Base-by-base conservation (phyloP, 2,797 vertebrate species). In the Sebastes steindachneri region DNA sequence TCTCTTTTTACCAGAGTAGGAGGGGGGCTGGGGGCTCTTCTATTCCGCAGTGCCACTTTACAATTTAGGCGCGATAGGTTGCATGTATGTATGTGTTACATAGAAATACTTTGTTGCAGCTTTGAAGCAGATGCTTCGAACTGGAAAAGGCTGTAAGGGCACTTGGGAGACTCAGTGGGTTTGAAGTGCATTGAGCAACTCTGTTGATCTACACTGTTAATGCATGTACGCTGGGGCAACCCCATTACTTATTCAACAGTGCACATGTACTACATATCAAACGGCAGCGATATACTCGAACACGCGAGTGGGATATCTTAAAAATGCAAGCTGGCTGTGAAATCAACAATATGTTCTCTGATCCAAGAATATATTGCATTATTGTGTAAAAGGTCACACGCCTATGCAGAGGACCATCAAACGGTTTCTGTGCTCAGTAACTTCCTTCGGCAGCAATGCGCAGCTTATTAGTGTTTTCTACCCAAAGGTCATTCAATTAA, bases 221-320 rank as follows among this genome's bases (percentile, higher is more conserved):
- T 79, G 82, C 79, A 85, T 83, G 83, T 58, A 19, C 65, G 83
- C 86, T 83, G 83, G 86, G 81, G 85, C 84, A 87, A 83, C 67
- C 55, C 76, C 76, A 91, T 93, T 90, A 94, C 77, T 93, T 92
- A 94, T 94, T 95, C 85, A 94, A 85, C 90, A 91, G 83, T 37
- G 84, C 79, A 90, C 78, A 86, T 89, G 85, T 80, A 86, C 81
- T 76, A 88, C 86, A 91, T 84, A 88, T 86, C 84, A 91, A 86
- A 90, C 48, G 11, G 83, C 82, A 78, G 85, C 73, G 76, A 90
- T 92, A 88, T 85, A 80, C 68, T 78, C 64, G 12, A 87, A 83
- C 83, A 75, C 81, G 78, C 72, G 79, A 76, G 67, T 7, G 55
- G 80, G 62, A 75, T 73, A 80, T 83, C 21, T 79, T 79, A 67